Evolutionary conservation across 2,888 invertebrate species (phyloP), one percentile per base, ranked within the genome.

Genomic region (Cerastoderma edule): DNA sequence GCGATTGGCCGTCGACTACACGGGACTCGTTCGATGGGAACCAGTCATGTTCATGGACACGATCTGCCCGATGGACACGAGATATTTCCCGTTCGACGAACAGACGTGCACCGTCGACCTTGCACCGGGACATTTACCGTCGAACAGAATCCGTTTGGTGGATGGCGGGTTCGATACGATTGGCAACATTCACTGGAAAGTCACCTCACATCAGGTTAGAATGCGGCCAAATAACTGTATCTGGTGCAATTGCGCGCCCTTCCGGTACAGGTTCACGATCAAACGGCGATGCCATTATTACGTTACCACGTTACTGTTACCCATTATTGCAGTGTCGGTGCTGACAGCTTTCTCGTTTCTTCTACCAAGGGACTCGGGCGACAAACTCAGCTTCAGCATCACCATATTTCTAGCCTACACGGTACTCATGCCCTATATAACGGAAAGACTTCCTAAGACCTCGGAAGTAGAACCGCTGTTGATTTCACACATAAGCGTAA

Each of bases 401-500:
- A 57, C 57, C 10, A 33, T 57, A 16, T 57, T 57, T 33, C n/a
- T 57, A 33, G 4, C 57, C 19, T 57, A 57, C 33, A 32, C 33
- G 32, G 57, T 57, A 3, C 57, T 57, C 0, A 6, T 57, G n/a
- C 32, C 33, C 32, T 57, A 33, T 22, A 57, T 6, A 5, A 57
- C 30, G 57, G 57, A 57, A 4, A 33, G 22, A 33, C n/a, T 57
- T 6, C 57, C 57, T 19, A 57, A 22, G 33, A 57, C 57, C 19
- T 57, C 57, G n/a, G n/a, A 13, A 28, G n/a, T 33, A 13, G n/a
- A 57, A 33, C 57, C 57, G 10, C 39, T 39, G 16, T 39, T 10
- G 19, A 6, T 19, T 46, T 3, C 4, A 46, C 16, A 46, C 22
- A 46, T 46, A 4, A 22, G 46, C 16, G 4, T 6, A n/a, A 46